These are phyloP conservation scores for Daubentonia madagascariensis DNA, from an alignment of 2,113 vertebrate species.

Conservation along the genomic window DNA sequence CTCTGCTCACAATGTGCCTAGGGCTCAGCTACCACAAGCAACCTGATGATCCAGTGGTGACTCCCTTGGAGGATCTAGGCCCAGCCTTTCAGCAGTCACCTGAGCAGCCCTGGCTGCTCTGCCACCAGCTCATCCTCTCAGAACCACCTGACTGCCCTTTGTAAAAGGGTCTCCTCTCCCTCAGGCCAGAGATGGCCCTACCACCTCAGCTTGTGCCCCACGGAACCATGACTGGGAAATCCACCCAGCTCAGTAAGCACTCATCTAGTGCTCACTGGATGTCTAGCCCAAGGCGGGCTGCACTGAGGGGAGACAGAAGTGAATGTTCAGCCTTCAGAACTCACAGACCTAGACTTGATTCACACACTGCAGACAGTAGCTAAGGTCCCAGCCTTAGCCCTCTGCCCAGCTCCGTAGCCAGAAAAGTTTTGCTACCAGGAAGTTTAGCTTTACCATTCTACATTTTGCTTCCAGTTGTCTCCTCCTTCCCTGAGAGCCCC, in stretches of 20 bases:
- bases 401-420: neutral
- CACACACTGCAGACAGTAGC: neutral
- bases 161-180: neutral
- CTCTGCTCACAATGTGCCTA: neutral
- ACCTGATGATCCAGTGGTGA: neutral
- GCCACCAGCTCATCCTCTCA: neutral
- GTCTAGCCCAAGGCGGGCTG: neutral
- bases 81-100: neutral
- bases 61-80: neutral
- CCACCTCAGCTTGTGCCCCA: neutral
- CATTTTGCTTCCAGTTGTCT: constrained; percentile 9
- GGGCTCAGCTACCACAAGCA: neutral
- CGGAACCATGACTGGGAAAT: neutral
- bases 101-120: neutral
- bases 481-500: neutral
- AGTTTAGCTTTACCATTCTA: neutral
- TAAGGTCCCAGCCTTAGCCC: neutral
- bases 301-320: neutral
- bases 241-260: neutral
- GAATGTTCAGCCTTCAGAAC: neutral
- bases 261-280: neutral
- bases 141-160: neutral
- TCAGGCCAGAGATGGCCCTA: neutral
- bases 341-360: neutral
- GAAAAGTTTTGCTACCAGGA: neutral